These are phyloP conservation scores for Heptascelio sp. DNA, from an alignment of 2,888 invertebrate species.

Conservation along the genomic window DNA sequence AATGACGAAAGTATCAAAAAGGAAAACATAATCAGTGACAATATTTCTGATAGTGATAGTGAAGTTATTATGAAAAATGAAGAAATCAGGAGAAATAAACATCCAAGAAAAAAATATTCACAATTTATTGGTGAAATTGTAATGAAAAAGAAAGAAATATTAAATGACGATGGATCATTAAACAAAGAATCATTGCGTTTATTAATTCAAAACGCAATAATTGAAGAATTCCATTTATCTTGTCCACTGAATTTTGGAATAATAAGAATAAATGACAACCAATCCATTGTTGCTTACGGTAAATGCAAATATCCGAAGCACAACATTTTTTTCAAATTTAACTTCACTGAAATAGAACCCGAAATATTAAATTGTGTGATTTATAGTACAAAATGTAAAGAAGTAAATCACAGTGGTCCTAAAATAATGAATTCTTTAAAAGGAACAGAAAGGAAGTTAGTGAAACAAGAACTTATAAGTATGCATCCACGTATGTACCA, in stretches of 20 bases:
- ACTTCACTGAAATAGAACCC: background rate
- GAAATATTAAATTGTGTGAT: background rate
- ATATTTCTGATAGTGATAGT: too few relatives aligned
- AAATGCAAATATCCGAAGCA: slow-evolving; percentile 8
- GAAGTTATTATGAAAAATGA: background rate
- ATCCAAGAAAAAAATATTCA: slow-evolving; percentile 5
- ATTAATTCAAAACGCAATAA: background rate
- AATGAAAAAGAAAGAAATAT: background rate
- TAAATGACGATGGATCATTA: background rate
- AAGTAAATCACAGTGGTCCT: background rate
- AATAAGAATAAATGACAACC: background rate
- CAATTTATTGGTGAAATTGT: slow-evolving; percentile 3
- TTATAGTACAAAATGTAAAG: background rate
- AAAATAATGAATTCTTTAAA: slow-evolving; percentile 25
- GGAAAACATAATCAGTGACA: too few relatives aligned
- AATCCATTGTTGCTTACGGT: background rate
- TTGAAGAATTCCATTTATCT: background rate
- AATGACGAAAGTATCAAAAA: too few relatives aligned
- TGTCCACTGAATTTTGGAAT: slow-evolving; percentile 13
- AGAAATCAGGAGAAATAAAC: background rate
- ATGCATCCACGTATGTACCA: slow-evolving; percentile 25
- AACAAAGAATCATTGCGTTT: background rate
- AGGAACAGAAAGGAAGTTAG: slow-evolving; percentile 84
- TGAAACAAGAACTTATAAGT: slow-evolving; percentile 82
- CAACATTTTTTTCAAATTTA: background rate